These are phyloP conservation scores for Lipophrys pholis DNA, from an alignment of 2,113 vertebrate genomes.

Conservation along the genomic window DNA sequence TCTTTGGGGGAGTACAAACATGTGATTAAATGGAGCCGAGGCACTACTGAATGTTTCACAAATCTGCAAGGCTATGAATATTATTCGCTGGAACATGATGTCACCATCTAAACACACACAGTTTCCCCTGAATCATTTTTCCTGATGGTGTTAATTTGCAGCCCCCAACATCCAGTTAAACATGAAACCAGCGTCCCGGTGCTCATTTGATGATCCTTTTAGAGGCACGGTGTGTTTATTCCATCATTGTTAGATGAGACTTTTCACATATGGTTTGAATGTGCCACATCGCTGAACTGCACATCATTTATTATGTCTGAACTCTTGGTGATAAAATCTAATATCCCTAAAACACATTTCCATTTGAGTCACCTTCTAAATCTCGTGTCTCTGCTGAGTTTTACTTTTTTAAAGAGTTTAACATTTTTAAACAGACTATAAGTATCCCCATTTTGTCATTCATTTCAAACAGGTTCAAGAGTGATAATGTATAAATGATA, in stretches of 20 bases:
- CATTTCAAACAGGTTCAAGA: no score
- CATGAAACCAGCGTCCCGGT: neutral
- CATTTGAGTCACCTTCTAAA: no score
- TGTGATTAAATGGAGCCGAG: neutral
- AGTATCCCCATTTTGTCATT: no score
- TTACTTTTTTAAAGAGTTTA: no score
- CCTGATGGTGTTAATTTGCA: neutral
- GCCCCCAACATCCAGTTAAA: neutral
- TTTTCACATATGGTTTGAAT: neutral
- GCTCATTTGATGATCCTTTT: neutral
- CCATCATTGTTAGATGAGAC: neutral
- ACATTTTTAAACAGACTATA: no score
- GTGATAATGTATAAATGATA: no score
- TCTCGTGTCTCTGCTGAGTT: no score
- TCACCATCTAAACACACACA: neutral
- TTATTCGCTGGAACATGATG: neutral
- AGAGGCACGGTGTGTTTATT: neutral
- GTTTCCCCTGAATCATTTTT: neutral
- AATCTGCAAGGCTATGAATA: neutral
- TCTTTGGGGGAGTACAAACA: neutral
- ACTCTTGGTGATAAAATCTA: neutral
- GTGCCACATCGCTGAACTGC: neutral
- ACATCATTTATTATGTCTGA: neutral
- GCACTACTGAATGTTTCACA: neutral
- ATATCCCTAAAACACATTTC: neutral